Conservation (phyloP, 1,140 invertebrate species). For the Plutomurus gul region DNA sequence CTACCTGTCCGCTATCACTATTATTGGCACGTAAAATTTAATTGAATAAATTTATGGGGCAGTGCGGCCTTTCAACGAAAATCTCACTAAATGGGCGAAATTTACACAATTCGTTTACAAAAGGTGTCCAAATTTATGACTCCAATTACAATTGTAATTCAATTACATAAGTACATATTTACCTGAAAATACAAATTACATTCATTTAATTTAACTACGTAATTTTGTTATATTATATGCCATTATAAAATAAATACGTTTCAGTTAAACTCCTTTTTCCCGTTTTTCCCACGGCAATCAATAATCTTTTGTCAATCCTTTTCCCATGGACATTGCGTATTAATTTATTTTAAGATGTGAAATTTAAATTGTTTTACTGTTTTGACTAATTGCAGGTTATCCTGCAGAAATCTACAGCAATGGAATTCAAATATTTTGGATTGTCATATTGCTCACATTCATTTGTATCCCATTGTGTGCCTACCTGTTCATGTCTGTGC, state of each 20-base stretch:
- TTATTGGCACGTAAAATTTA: conserved; percentile 35
- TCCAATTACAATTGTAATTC: not conserved
- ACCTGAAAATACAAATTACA: too few species aligned
- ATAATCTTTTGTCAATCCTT: too few species aligned
- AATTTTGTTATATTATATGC: too few species aligned
- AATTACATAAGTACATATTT: too few species aligned
- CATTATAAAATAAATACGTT: too few species aligned
- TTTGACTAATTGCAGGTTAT: conserved; percentile 37
- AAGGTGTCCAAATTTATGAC: not conserved
- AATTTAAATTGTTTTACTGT: conserved; percentile 3
- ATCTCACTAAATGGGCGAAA: not conserved
- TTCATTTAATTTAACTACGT: not conserved
- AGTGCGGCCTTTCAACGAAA: not conserved
- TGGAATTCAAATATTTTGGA: conserved; percentile 50
- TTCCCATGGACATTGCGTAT: too few species aligned
- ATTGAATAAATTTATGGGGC: not conserved
- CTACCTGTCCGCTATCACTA: conserved; percentile 46
- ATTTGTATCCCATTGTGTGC: conserved; percentile 47
- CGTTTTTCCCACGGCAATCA: too few species aligned
- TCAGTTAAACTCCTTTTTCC: too few species aligned
- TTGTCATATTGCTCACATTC: conserved; percentile 36
- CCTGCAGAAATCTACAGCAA: conserved; percentile 52
- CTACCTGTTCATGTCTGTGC: conserved; percentile 48
- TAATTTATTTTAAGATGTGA: not conserved
- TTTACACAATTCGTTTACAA: not conserved